These are phyloP conservation scores for Pseudomugil tenellus DNA, from an alignment of 2,797 vertebrate genomes.

Conservation along the genomic window DNA sequence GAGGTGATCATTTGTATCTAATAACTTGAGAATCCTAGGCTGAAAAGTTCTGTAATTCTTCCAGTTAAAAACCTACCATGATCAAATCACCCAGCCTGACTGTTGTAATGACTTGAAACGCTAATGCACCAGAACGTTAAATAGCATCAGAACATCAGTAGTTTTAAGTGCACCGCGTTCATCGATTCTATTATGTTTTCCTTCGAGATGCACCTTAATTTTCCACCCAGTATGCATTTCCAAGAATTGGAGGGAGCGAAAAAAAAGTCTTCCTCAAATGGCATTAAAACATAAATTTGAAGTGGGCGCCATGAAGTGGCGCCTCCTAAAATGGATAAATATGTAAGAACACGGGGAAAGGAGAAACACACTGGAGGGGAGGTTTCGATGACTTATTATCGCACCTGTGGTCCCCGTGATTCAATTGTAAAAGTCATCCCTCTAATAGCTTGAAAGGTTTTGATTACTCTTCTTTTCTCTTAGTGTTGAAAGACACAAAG, in stretches of 20 bases:
- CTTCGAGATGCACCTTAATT: conserved; percentile 88
- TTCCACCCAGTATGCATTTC: conserved; percentile 84
- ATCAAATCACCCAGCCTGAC: conserved; percentile 86
- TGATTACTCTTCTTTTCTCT: conserved; percentile 99
- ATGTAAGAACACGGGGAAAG: conserved; percentile 95
- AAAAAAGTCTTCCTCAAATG: conserved; percentile 75
- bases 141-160: conserved; percentile 87
- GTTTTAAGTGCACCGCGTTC: conserved; percentile 87
- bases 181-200: conserved; percentile 88
- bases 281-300: conserved; percentile 85
- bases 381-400: conserved; percentile 99
- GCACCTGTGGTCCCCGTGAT: conserved; percentile 99
- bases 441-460: conserved; percentile 99
- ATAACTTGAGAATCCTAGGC: conserved; percentile 87
- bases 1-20: conserved; percentile 90
- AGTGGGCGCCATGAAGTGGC: conserved; percentile 79
- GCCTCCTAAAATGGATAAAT: conserved; percentile 95
- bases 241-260: conserved; percentile 73
- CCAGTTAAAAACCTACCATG: conserved; percentile 88
- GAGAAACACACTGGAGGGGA: conserved; percentile 93
- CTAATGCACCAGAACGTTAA: conserved; percentile 91
- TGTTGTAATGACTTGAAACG: conserved; percentile 88
- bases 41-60: conserved; percentile 89
- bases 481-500: conserved; percentile 98
- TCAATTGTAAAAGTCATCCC: conserved; percentile 99